Conservation (phyloP, 2,888 invertebrate species). For the Lasius platythorax region DNA sequence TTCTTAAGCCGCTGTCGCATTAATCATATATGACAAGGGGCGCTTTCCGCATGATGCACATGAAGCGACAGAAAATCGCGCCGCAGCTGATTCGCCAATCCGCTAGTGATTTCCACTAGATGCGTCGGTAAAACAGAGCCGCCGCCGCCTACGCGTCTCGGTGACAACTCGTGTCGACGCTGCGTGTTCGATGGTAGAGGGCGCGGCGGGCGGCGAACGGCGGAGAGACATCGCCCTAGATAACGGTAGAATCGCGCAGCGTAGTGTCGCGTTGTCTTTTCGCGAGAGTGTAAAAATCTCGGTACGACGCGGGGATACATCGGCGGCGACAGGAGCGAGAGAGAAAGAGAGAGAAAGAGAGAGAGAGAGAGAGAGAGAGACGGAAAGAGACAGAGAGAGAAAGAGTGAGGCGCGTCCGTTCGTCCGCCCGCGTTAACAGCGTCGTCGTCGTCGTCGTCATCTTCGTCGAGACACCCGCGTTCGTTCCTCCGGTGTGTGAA, state of each 20-base stretch:
- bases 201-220: slow-evolving; percentile 72
- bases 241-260: slow-evolving; percentile 83
- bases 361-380: slow-evolving; percentile 3
- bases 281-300: slow-evolving; percentile 67
- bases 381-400: not conserved
- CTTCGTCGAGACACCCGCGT: slow-evolving; percentile 20
- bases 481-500: slow-evolving; percentile 14
- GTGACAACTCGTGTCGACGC: not conserved
- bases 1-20: too few species aligned
- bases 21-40: too few species aligned
- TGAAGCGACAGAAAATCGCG: too few species aligned
- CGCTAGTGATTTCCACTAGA: not conserved
- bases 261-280: slow-evolving; percentile 76
- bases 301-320: slow-evolving; percentile 46
- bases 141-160: not conserved
- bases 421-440: slow-evolving; percentile 43
- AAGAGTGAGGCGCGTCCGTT: slow-evolving; percentile 51
- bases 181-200: slow-evolving; percentile 66
- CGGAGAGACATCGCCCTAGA: slow-evolving; percentile 84
- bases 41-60: too few species aligned
- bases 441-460: slow-evolving; percentile 27
- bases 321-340: not conserved
- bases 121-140: not conserved
- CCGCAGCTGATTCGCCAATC: not conserved
- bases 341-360: not conserved